Evolutionary conservation across 2,113 vertebrate genomes (phyloP), one percentile per base, ranked within the genome.

Genomic region (Notechis scutatus): DNA sequence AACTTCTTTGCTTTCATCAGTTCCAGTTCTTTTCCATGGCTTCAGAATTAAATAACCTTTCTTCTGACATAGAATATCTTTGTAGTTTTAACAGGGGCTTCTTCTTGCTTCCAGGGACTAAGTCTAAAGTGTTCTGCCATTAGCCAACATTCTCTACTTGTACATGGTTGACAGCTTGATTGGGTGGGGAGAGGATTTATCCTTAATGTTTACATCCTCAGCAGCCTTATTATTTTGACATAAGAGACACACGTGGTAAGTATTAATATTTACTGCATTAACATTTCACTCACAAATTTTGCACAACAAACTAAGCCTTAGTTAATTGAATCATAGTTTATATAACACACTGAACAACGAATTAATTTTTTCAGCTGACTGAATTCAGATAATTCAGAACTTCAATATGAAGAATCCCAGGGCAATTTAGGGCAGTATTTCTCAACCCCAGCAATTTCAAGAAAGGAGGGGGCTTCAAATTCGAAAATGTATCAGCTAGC

Each of bases 101-200:
- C 59, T 94, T 2, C 90, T 97, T 97, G 97, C 69, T 34, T 89
- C 26, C 97, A 92, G 42, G 96, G 97, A 91, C 97, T 98, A 91
- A 98, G 98, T 61, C 98, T 98, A 94, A 94, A 98, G 20, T 86
- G 97, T 98, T 93, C 97, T 97, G 91, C 94, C 93, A 94, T 97
- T 99, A 92, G 96, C 42, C 45, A 94, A 24, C 61, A 29, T 52
- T 92, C 0, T 59, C 90, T 94, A 97, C 93, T 94, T 90, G 92
- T 96, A 96, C 95, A 97, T 97, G 29, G 96, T 91, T 97, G 97
- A 85, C 91, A 86, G 11, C 42, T 21, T 0, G 0, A 26, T 5
- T 74, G 29, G 92, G 42, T 0, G 0, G 0, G 0, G 23, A 0
- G 0, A 29, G 11, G 1, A 81, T 0, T 0, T 18, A n/a, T 88